Conservation (phyloP, 2,113 vertebrate genomes). For the Phodopus roborovskii region DNA sequence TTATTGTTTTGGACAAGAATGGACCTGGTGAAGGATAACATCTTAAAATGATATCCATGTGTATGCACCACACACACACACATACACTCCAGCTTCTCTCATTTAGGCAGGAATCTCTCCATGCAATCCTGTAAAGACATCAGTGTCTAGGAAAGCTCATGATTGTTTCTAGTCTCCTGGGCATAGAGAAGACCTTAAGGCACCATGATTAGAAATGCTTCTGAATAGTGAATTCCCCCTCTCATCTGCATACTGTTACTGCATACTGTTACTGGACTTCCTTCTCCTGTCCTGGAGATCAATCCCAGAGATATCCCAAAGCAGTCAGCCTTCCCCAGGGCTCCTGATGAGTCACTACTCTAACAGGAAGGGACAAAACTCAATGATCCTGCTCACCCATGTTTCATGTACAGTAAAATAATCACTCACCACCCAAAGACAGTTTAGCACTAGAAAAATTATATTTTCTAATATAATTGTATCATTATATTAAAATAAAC, state of each 20-base stretch:
- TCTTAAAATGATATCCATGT: neutral
- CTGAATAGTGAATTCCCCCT: neutral
- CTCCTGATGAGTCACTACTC: neutral
- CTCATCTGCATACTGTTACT: neutral
- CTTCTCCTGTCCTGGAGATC: neutral
- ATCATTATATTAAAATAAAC: neutral
- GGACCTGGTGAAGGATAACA: neutral
- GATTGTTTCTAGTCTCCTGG: neutral
- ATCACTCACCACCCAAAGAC: neutral
- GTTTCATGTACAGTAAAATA: neutral
- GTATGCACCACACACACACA: neutral
- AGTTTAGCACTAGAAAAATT: constrained; percentile 35
- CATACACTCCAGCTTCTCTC: neutral
- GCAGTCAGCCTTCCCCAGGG: neutral
- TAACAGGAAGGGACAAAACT: neutral
- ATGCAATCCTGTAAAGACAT: neutral
- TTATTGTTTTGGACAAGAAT: neutral
- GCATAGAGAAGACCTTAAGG: too few species aligned
- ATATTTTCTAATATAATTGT: constrained; percentile 18
- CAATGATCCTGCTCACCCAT: neutral
- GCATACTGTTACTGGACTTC: neutral
- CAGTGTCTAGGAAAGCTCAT: neutral
- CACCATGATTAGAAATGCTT: neutral
- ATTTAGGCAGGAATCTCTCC: neutral
- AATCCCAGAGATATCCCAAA: neutral